Evolutionary conservation across 2,888 invertebrate species (phyloP).

Genomic region (Spisula solida): DNA sequence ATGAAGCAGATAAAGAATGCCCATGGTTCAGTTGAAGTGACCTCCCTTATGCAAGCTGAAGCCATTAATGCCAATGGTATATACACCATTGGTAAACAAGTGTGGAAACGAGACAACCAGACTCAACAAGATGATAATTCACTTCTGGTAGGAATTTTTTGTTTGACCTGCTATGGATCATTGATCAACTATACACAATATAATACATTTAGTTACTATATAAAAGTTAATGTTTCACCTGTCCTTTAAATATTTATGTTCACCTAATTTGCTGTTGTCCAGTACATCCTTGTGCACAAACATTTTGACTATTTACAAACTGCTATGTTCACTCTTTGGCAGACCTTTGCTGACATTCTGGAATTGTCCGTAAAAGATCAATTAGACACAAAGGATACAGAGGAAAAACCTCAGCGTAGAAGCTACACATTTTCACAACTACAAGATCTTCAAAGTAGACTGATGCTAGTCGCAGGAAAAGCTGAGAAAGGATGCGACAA

Average conservation of each 20-base stretch:
- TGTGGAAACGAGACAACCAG: constrained; percentile 22
- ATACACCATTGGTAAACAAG: constrained; percentile 71
- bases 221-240: too few species aligned
- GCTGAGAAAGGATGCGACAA: constrained; percentile 81
- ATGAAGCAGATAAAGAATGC: constrained; percentile 80
- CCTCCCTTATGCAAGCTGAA: constrained; percentile 80
- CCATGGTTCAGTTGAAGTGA: constrained; percentile 84
- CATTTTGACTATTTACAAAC: too few species aligned
- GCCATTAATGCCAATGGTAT: constrained; percentile 82
- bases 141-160: constrained; percentile 70
- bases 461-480: constrained; percentile 85
- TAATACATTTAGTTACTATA: too few species aligned
- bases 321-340: background rate
- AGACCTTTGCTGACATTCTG: constrained; percentile 6
- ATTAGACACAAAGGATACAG: background rate
- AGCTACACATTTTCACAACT: constrained; percentile 76
- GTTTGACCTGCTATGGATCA: constrained; percentile 58
- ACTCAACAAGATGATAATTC: constrained; percentile 77
- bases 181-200: constrained; percentile 33
- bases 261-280: too few species aligned
- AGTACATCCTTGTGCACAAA: too few species aligned
- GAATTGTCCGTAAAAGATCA: background rate
- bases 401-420: constrained; percentile 48
- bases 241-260: too few species aligned
- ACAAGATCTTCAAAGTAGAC: constrained; percentile 83